These are phyloP conservation scores for Diloba caeruleocephala DNA, from an alignment of 2,888 invertebrate species.

Conservation along the genomic window DNA sequence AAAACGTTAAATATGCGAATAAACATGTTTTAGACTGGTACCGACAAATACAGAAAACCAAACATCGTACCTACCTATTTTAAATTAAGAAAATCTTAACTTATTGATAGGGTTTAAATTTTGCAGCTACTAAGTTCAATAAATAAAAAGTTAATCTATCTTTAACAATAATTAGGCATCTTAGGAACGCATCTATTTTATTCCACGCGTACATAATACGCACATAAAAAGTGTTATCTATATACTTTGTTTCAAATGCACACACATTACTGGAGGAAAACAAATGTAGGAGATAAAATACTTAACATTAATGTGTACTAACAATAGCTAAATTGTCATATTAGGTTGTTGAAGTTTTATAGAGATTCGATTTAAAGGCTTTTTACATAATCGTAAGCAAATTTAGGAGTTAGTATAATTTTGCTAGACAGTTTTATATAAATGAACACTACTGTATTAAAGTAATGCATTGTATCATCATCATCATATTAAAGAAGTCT, in stretches of 20 bases:
- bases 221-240: slow-evolving; percentile 12
- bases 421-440: too few species aligned
- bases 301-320: not conserved
- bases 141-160: slow-evolving; percentile 22
- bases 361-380: too few species aligned
- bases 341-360: too few species aligned
- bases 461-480: not conserved
- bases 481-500: too few species aligned
- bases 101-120: slow-evolving; percentile 34
- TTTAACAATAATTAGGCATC: slow-evolving; percentile 45
- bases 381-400: too few species aligned
- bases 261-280: slow-evolving; percentile 18
- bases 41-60: slow-evolving; percentile 34
- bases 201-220: slow-evolving; percentile 33
- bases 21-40: slow-evolving; percentile 43
- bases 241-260: slow-evolving; percentile 43
- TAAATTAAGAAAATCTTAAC: slow-evolving; percentile 45
- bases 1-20: slow-evolving; percentile 22
- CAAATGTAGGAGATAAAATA: slow-evolving; percentile 5
- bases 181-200: slow-evolving; percentile 46
- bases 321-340: not conserved
- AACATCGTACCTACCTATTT: slow-evolving; percentile 54
- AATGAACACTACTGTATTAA: too few species aligned
- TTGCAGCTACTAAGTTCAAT: slow-evolving; percentile 37
- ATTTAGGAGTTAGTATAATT: too few species aligned